Percentiles rank a stretch among this genome's conserved stretches.
Evolutionary conservation across 2,888 invertebrate species (phyloP).

Genomic region (Pseudococcus longispinus): DNA sequence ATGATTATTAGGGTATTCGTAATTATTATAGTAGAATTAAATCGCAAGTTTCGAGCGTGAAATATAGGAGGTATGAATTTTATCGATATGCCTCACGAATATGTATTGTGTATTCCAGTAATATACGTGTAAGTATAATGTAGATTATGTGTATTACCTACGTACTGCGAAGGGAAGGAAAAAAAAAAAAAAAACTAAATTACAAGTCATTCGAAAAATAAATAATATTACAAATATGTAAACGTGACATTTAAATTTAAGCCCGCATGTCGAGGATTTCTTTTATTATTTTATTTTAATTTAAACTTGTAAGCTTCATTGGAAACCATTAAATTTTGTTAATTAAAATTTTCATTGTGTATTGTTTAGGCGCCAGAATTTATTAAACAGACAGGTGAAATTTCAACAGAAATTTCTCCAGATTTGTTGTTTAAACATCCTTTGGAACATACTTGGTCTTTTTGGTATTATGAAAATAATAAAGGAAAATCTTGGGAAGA

Average conservation of each 20-base stretch:
- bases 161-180: neutral
- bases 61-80: neutral
- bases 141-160: neutral
- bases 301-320: neutral
- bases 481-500: slow-evolving; percentile 91
- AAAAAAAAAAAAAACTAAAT: neutral
- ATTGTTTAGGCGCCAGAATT: slow-evolving; percentile 51
- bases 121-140: neutral
- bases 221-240: neutral
- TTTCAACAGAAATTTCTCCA: slow-evolving; percentile 50
- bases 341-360: slow-evolving; percentile 21
- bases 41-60: neutral
- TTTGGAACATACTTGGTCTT: slow-evolving; percentile 92
- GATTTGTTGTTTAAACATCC: slow-evolving; percentile 76
- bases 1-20: neutral
- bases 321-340: slow-evolving; percentile 36
- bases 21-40: neutral
- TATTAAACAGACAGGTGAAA: slow-evolving; percentile 43
- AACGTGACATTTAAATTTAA: neutral
- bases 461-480: slow-evolving; percentile 98
- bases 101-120: neutral
- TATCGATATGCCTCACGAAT: neutral
- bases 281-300: neutral
- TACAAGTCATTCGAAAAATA: neutral
- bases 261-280: neutral